phyloP scores from a whole-genome alignment of 2,888 invertebrate genomes.

The Lymantria monacha region DNA sequence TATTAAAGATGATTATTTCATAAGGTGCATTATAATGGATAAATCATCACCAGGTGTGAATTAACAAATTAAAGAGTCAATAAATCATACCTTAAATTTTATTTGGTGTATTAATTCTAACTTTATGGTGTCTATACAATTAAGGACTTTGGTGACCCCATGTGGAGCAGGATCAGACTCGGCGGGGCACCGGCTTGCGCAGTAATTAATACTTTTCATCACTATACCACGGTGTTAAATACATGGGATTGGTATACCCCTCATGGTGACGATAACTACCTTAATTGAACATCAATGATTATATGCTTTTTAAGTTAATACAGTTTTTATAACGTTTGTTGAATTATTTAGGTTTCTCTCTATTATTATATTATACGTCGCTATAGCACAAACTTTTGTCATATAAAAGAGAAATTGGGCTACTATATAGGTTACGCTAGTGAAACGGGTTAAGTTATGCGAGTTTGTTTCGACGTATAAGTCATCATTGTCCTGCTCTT shows the following conservation, averaged over 20 bases:
- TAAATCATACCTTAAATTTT: constrained; percentile 14
- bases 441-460: too few relatives aligned
- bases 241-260: constrained; percentile 44
- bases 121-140: constrained; percentile 38
- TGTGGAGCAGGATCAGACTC: constrained; percentile 50
- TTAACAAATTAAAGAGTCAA: constrained; percentile 14
- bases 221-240: constrained; percentile 45
- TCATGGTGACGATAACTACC: constrained; percentile 51
- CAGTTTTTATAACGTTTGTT: constrained; percentile 18
- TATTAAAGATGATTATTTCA: too few relatives aligned
- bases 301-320: constrained; percentile 28
- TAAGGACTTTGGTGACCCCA: constrained; percentile 48
- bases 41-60: constrained; percentile 28
- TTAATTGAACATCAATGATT: constrained; percentile 43
- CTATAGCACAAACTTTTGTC: too few relatives aligned
- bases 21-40: neutral
- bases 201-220: constrained; percentile 62
- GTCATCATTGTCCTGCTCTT: too few relatives aligned
- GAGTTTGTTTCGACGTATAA: too few relatives aligned
- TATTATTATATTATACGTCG: too few relatives aligned
- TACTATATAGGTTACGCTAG: too few relatives aligned
- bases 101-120: constrained; percentile 5
- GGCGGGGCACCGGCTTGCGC: constrained; percentile 50
- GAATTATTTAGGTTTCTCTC: too few relatives aligned
- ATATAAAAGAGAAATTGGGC: too few relatives aligned